Evolutionary conservation across 2,888 invertebrate genomes (phyloP).

Genomic region (Poecilobothrus nobilitatus): DNA sequence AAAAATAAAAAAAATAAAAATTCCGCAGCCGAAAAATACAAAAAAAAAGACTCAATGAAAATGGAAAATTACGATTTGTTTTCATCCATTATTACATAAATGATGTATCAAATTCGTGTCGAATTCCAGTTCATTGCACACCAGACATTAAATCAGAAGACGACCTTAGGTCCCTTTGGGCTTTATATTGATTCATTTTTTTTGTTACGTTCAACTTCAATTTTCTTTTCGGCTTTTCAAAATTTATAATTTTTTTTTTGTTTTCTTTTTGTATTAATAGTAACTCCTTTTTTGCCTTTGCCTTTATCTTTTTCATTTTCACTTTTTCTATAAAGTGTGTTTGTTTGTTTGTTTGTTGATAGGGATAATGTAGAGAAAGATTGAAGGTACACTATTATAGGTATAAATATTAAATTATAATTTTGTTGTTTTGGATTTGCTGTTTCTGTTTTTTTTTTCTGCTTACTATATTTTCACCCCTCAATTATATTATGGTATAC

Average conservation of each 20-base stretch:
- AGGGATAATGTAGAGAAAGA: neutral
- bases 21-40: no score
- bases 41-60: no score
- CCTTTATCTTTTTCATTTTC: no score
- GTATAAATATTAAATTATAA: conserved; percentile 3
- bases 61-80: neutral
- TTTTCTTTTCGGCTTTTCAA: no score
- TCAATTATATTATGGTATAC: neutral
- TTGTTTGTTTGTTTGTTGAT: no score
- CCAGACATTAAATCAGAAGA: neutral
- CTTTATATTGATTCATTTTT: neutral
- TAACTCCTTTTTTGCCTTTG: no score
- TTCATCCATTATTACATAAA: conserved; percentile 4
- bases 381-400: neutral
- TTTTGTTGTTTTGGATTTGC: neutral
- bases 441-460: no score
- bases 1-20: no score
- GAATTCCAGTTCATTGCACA: neutral
- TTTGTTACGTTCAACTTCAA: neutral
- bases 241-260: no score
- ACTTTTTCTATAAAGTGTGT: no score
- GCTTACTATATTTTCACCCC: neutral
- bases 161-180: neutral
- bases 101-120: conserved; percentile 3
- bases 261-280: no score